Percentiles rank a stretch among this genome's conserved stretches.
These are phyloP conservation scores for Camptogramma bilineatum DNA, from an alignment of 2,888 invertebrate genomes.

Conservation along the genomic window DNA sequence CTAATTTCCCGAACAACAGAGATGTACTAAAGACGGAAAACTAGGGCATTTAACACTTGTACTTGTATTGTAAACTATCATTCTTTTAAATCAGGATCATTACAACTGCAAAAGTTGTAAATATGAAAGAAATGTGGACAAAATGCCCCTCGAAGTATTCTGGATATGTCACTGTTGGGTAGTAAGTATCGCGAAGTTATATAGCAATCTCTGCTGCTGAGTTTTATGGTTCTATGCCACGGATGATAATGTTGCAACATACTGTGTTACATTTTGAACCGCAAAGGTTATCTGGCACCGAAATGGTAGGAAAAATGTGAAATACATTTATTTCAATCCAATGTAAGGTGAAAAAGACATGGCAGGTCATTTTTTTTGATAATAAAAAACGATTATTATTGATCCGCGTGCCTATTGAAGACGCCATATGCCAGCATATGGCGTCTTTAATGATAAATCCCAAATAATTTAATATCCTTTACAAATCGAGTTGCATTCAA, in stretches of 20 bases:
- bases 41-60: background rate
- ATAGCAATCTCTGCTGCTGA: slow-evolving; percentile 46
- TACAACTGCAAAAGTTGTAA: too few species aligned
- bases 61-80: too few species aligned
- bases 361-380: slow-evolving; percentile 9
- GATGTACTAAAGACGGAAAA: background rate
- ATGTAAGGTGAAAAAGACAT: background rate
- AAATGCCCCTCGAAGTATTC: slow-evolving; percentile 5
- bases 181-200: slow-evolving; percentile 39
- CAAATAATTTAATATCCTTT: slow-evolving; percentile 70
- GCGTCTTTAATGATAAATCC: slow-evolving; percentile 53
- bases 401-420: slow-evolving; percentile 58
- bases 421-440: slow-evolving; percentile 69
- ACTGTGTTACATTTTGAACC: slow-evolving; percentile 33
- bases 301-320: slow-evolving; percentile 10
- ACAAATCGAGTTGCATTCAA: slow-evolving; percentile 63
- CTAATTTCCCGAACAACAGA: slow-evolving; percentile 21
- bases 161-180: slow-evolving; percentile 16
- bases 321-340: background rate
- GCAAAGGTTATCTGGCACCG: slow-evolving; percentile 17
- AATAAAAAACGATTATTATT: slow-evolving; percentile 54
- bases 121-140: background rate
- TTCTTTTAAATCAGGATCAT: too few species aligned
- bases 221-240: slow-evolving; percentile 43
- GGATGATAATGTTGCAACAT: slow-evolving; percentile 39